A percentile compares a stretch with the other conserved stretches of the same genome.
Conservation (phyloP, 2,797 vertebrate species). For the Heliangelus exortis region DNA sequence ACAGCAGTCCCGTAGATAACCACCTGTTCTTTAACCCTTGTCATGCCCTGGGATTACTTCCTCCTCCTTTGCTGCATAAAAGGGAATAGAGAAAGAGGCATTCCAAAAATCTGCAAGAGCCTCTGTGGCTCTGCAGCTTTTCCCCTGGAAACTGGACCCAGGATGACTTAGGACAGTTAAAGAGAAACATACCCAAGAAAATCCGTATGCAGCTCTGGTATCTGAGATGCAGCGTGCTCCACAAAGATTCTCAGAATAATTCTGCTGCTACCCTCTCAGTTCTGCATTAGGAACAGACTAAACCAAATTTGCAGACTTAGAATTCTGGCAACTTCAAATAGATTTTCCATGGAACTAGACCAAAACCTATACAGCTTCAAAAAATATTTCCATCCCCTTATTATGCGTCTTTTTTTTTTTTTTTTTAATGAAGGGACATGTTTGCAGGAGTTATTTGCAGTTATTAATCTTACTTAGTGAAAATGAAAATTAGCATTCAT, state of each 20-base stretch:
- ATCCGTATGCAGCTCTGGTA: neutral
- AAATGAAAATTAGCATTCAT: conserved; percentile 53
- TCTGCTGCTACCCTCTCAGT: neutral
- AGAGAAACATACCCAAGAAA: neutral
- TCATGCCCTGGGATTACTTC: neutral
- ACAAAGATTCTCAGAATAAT: neutral
- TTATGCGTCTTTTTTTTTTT: neutral
- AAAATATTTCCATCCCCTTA: neutral
- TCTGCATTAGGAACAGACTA: neutral
- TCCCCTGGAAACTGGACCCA: neutral
- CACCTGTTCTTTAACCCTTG: conserved; percentile 56
- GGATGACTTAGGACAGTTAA: neutral
- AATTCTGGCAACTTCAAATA: neutral
- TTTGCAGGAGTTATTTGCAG: conserved; percentile 2
- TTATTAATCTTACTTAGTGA: conserved; percentile 46
- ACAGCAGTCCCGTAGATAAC: neutral
- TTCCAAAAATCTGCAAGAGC: neutral
- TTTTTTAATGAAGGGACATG: neutral
- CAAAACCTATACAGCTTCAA: neutral
- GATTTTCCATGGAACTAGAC: neutral
- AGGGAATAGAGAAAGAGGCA: neutral
- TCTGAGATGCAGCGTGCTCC: neutral
- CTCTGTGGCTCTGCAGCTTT: neutral
- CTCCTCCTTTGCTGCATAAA: neutral
- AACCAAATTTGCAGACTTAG: neutral